These are phyloP conservation scores for Ornithoptera priamus DNA, from an alignment of 2,888 invertebrate species.

Conservation along the genomic window DNA sequence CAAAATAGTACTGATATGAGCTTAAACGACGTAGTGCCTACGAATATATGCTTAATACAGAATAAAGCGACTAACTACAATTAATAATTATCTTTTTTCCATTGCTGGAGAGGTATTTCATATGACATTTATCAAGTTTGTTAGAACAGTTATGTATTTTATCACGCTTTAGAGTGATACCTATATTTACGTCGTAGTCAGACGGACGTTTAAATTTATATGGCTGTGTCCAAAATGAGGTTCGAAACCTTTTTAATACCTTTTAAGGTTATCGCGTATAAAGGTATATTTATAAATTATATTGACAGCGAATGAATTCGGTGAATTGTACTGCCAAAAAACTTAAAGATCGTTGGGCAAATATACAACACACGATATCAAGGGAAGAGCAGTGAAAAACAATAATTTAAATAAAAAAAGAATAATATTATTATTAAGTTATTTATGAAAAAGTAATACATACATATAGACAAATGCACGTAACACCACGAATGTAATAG, in stretches of 20 bases:
- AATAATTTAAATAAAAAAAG: slow-evolving; percentile 8
- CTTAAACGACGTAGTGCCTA: slow-evolving; percentile 84
- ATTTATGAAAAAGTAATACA: slow-evolving; percentile 1
- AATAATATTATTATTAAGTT: background rate
- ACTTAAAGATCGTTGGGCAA: background rate
- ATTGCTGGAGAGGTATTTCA: slow-evolving; percentile 21
- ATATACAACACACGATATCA: background rate
- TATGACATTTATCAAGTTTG: slow-evolving; percentile 26
- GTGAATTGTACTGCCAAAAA: background rate
- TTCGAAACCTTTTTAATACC: slow-evolving; percentile 28
- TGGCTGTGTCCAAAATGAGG: slow-evolving; percentile 59
- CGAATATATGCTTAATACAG: slow-evolving; percentile 78
- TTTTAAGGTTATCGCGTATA: slow-evolving; percentile 23
- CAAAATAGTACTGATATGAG: slow-evolving; percentile 83
- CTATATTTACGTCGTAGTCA: slow-evolving; percentile 22
- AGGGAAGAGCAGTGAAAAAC: slow-evolving; percentile 9
- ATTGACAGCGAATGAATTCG: background rate
- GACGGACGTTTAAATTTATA: slow-evolving; percentile 46
- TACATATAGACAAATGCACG: slow-evolving; percentile 9
- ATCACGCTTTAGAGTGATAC: slow-evolving; percentile 24
- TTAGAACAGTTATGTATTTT: slow-evolving; percentile 18
- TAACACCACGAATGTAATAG: slow-evolving; percentile 24
- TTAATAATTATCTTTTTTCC: slow-evolving; percentile 34
- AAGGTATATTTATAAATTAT: slow-evolving; percentile 25
- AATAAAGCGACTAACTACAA: slow-evolving; percentile 52